Evolutionary conservation across 2,888 invertebrate species (phyloP).

Genomic region (Allacma fusca): DNA sequence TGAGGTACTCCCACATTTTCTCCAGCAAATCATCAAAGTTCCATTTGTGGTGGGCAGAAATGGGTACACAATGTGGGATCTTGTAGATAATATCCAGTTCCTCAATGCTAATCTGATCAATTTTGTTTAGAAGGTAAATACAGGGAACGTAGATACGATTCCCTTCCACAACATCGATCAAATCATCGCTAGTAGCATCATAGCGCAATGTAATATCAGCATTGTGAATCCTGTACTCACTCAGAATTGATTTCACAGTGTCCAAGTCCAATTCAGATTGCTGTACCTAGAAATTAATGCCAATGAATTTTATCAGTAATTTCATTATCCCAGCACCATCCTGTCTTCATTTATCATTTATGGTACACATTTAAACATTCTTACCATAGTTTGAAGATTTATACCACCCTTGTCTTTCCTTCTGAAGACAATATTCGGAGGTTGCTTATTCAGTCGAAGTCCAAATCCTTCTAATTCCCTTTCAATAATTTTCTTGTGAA

Average conservation of each 20-base stretch:
- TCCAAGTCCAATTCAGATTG: constrained; percentile 89
- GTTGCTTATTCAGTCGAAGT: constrained; percentile 91
- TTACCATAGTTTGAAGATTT: constrained; percentile 85
- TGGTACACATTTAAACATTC: neutral
- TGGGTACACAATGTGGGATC: constrained; percentile 99
- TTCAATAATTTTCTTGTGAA: constrained; percentile 93
- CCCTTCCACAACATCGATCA: constrained; percentile 98
- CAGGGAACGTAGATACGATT: constrained; percentile 98
- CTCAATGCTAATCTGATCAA: constrained; percentile 95
- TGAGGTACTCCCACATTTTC: constrained; percentile 98
- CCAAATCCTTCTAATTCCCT: constrained; percentile 99
- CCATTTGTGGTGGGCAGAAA: constrained; percentile 99
- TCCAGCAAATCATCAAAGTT: constrained; percentile 97
- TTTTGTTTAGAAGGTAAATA: constrained; percentile 98
- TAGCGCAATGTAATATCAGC: constrained; percentile 94
- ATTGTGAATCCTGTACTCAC: constrained; percentile 98
- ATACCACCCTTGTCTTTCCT: constrained; percentile 99
- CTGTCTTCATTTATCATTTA: too few species aligned
- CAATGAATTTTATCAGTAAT: too few species aligned
- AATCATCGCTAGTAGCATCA: constrained; percentile 95
- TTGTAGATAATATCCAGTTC: constrained; percentile 98
- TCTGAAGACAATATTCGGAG: constrained; percentile 94
- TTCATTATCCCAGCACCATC: too few species aligned
- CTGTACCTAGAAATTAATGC: constrained; percentile 35
- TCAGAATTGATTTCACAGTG: constrained; percentile 92